These are phyloP conservation scores for Barbus barbus DNA, from an alignment of 2,113 vertebrate genomes.

Conservation along the genomic window DNA sequence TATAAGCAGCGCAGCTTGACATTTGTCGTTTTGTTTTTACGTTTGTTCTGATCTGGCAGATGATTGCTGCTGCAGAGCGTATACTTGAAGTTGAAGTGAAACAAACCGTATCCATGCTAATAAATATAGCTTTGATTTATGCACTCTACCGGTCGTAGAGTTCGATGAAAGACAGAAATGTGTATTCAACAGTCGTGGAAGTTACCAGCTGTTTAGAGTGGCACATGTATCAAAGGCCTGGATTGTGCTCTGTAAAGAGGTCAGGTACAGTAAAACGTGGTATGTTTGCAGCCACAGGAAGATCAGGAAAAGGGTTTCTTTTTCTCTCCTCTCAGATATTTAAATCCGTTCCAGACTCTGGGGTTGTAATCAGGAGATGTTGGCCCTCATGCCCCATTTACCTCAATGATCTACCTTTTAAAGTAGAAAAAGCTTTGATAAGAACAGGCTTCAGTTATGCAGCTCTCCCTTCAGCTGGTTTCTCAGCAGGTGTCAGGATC, in stretches of 20 bases:
- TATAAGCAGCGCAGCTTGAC: conserved; percentile 3
- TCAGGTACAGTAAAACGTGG: conserved; percentile 40
- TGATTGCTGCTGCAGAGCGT: conserved; percentile 1
- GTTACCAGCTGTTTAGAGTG: conserved; percentile 48
- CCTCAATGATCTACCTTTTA: conserved; percentile 19
- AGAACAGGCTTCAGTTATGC: conserved; percentile 16
- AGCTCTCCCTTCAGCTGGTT: conserved; percentile 27
- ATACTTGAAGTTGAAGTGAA: conserved; percentile 20
- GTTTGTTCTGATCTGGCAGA: conserved; percentile 15
- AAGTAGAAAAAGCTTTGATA: conserved; percentile 36
- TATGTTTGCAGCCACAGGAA: neutral
- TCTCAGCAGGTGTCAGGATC: conserved; percentile 59
- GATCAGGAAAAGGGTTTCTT: neutral
- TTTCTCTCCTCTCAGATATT: conserved; percentile 2
- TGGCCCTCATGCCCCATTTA: conserved; percentile 9
- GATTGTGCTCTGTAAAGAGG: conserved; percentile 29
- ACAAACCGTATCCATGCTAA: conserved; percentile 36
- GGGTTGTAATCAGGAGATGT: conserved; percentile 21
- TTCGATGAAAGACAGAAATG: conserved; percentile 41
- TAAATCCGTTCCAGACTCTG: conserved; percentile 38
- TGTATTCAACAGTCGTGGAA: conserved; percentile 35
- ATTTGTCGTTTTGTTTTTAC: neutral
- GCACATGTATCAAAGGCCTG: conserved; percentile 44
- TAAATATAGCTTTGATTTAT: conserved; percentile 49
- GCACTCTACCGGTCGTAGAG: neutral